Conservation (phyloP, 2,113 vertebrate genomes). For the Silurus asotus region DNA sequence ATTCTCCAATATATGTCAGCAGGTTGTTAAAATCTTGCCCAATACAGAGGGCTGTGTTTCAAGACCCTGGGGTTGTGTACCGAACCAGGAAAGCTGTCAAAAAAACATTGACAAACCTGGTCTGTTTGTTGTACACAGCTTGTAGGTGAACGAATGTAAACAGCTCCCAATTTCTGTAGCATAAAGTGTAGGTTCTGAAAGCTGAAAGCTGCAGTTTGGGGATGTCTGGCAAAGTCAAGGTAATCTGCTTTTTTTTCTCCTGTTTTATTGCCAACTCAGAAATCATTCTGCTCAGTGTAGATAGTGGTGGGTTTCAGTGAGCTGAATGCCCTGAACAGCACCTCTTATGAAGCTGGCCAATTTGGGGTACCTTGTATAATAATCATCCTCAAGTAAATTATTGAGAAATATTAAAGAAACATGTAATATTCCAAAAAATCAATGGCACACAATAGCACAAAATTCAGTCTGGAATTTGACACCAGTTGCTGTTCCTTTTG, state of each 20-base stretch:
- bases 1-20: neutral
- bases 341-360: neutral
- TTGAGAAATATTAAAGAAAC: neutral
- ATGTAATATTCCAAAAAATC: neutral
- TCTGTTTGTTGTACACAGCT: neutral
- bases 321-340: neutral
- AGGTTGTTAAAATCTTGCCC: neutral
- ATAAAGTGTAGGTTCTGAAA: neutral
- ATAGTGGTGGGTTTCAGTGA: neutral
- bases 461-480: neutral
- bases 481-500: neutral
- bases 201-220: neutral
- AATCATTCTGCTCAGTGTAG: neutral
- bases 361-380: neutral
- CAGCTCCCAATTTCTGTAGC: neutral
- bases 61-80: neutral
- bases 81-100: neutral
- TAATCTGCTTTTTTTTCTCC: too few species aligned
- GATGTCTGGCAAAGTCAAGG: neutral
- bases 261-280: neutral
- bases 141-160: neutral
- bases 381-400: neutral
- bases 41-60: neutral
- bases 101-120: neutral
- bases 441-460: neutral